phyloP scores from a whole-genome alignment of 2,797 vertebrate genomes.

The Gobionotothen gibberifrons region DNA sequence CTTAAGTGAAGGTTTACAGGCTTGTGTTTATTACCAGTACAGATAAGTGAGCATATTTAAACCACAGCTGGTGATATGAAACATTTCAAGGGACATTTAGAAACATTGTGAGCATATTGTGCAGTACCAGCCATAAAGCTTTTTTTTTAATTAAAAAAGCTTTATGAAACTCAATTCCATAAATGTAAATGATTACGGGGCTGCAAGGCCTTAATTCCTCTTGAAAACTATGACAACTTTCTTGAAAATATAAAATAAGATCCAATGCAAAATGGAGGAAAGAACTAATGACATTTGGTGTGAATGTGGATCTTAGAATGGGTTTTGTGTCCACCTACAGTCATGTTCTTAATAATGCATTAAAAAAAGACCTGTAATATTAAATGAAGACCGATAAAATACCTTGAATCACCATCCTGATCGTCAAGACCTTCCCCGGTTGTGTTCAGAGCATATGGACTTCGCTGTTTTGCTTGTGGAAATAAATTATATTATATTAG shows the following conservation, averaged over 20 bases:
- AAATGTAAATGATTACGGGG: background rate
- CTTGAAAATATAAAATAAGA: background rate
- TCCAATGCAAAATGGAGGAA: background rate
- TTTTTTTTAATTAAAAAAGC: background rate
- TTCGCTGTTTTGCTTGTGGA: constrained; percentile 89
- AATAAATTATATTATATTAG: constrained; percentile 19
- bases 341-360: background rate
- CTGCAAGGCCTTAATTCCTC: background rate
- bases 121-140: background rate
- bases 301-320: constrained; percentile 20
- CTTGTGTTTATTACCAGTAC: background rate
- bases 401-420: constrained; percentile 96
- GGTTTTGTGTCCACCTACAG: background rate
- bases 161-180: background rate
- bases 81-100: background rate
- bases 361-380: background rate
- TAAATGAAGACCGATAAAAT: constrained; percentile 47
- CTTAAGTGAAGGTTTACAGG: background rate
- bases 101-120: background rate
- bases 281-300: background rate
- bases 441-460: constrained; percentile 91
- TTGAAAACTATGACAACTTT: constrained; percentile 1
- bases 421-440: constrained; percentile 90
- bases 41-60: background rate
- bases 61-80: background rate